A percentile compares a stretch with the other conserved stretches of the same genome.
Conservation (phyloP, 2,888 invertebrate species). For the Octonoba sinensis region DNA sequence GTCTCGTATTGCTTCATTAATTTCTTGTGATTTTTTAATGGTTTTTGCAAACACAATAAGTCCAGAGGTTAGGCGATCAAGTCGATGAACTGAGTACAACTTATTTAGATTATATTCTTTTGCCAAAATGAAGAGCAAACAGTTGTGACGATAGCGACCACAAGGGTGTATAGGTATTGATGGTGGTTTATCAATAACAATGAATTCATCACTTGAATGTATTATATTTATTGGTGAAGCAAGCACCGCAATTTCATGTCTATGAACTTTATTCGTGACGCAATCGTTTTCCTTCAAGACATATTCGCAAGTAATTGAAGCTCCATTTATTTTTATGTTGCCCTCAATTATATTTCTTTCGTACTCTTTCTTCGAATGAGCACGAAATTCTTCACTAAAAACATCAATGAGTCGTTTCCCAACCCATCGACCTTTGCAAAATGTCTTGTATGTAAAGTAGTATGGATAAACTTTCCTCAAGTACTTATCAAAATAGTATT, state of each 20-base stretch:
- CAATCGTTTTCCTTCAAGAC: conserved; percentile 92
- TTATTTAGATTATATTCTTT: conserved; percentile 96
- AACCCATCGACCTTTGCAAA: conserved; percentile 96
- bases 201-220: conserved; percentile 97
- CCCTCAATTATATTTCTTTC: conserved; percentile 70
- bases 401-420: conserved; percentile 93
- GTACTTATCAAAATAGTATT: conserved; percentile 95
- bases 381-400: conserved; percentile 91
- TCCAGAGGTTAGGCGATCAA: conserved; percentile 96
- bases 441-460: conserved; percentile 95
- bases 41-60: conserved; percentile 93
- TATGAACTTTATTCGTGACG: conserved; percentile 84
- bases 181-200: conserved; percentile 99
- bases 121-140: conserved; percentile 94
- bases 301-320: conserved; percentile 91
- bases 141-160: conserved; percentile 97
- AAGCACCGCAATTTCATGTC: conserved; percentile 99
- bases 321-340: conserved; percentile 64
- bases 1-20: conserved; percentile 95
- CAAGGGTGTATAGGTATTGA: conserved; percentile 99
- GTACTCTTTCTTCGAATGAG: conserved; percentile 93
- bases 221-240: conserved; percentile 95
- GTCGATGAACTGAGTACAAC: conserved; percentile 91
- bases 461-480: conserved; percentile 96
- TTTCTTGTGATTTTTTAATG: conserved; percentile 91